A percentile compares a stretch with the other conserved stretches of the same genome.
Conservation (phyloP, 2,888 invertebrate genomes). For the Brachycybe producta region DNA sequence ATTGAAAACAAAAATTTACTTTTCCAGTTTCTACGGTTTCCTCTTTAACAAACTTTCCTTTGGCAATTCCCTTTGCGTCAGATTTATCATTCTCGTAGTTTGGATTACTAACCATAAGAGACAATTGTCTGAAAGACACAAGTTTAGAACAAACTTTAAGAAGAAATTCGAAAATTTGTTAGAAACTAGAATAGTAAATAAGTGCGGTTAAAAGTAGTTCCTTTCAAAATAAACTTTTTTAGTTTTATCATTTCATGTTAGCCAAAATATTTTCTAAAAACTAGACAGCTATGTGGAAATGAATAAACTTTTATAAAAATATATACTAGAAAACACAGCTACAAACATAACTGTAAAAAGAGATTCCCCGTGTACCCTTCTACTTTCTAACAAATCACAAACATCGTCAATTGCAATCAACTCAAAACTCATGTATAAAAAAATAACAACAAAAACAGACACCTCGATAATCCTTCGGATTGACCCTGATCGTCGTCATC, state of each 20-base stretch:
- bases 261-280: background rate
- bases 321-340: too few species aligned
- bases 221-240: too few species aligned
- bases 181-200: too few species aligned
- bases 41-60: constrained; percentile 35
- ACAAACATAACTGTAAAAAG: too few species aligned
- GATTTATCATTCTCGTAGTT: background rate
- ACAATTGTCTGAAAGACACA: background rate
- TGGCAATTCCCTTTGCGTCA: background rate
- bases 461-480: too few species aligned
- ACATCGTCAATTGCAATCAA: too few species aligned
- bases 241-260: too few species aligned
- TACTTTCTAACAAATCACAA: too few species aligned
- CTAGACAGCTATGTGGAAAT: background rate
- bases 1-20: constrained; percentile 27
- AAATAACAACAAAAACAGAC: too few species aligned
- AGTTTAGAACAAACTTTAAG: background rate
- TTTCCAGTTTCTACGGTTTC: constrained; percentile 39
- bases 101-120: background rate
- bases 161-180: background rate
- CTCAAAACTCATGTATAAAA: too few species aligned
- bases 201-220: too few species aligned
- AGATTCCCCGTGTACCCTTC: too few species aligned
- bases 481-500: background rate
- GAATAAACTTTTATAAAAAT: background rate